Evolutionary conservation across 2,113 vertebrate genomes (phyloP).

Genomic region (Toxostoma redivivum): DNA sequence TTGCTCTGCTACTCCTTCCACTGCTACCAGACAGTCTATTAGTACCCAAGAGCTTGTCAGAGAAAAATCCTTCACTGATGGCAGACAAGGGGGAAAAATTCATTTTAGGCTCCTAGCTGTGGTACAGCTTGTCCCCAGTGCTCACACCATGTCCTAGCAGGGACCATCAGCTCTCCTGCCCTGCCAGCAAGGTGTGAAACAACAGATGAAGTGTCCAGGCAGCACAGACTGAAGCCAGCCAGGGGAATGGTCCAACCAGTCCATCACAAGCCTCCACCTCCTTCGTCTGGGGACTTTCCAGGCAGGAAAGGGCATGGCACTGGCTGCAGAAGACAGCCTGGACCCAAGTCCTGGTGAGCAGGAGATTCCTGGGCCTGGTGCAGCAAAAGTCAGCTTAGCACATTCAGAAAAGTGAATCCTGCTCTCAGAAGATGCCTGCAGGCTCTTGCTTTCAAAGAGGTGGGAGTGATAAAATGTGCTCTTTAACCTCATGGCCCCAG

Average conservation of each 20-base stretch:
- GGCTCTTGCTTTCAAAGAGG: neutral
- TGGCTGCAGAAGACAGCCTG: neutral
- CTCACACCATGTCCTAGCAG: neutral
- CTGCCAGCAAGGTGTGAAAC: neutral
- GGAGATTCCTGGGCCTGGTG: rapidly evolving
- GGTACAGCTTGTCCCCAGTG: neutral
- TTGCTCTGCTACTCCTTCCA: neutral
- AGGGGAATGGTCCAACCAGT: neutral
- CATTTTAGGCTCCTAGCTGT: rapidly evolving
- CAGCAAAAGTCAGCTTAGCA: neutral
- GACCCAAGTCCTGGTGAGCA: neutral
- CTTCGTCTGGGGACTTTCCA: neutral
- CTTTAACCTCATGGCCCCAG: neutral
- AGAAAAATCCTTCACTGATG: neutral
- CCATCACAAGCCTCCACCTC: neutral
- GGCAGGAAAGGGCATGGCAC: rapidly evolving
- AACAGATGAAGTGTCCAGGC: neutral
- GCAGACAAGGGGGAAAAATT: neutral
- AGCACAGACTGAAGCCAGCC: neutral
- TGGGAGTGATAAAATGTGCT: neutral
- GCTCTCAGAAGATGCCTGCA: neutral
- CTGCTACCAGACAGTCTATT: neutral
- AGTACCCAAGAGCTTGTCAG: neutral
- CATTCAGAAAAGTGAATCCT: neutral
- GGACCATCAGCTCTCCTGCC: neutral